Conservation (phyloP, 2,113 vertebrate species). For the Ariopsis seemanni region DNA sequence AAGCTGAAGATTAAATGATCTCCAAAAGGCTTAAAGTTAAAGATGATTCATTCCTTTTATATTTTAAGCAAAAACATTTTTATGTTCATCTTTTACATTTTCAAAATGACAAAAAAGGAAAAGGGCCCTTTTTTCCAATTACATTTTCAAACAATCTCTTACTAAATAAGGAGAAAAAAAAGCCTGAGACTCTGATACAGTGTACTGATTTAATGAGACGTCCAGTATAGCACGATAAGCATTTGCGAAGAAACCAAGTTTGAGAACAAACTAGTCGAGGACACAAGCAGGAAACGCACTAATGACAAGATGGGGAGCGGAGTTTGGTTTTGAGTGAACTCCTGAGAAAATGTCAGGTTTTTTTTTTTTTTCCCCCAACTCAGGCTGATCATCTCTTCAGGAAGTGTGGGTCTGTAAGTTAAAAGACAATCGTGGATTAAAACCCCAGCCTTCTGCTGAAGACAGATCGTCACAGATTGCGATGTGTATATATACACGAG, state of each 20-base stretch:
- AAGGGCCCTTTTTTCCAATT: no score
- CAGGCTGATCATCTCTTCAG: neutral
- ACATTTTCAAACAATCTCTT: no score
- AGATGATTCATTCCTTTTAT: no score
- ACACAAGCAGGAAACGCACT: neutral
- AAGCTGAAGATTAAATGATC: no score
- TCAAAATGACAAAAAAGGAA: no score
- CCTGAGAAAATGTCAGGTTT: neutral
- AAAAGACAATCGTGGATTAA: neutral
- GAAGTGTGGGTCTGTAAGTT: neutral
- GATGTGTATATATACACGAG: neutral
- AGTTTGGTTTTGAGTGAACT: neutral
- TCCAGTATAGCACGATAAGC: neutral
- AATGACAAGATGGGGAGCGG: neutral
- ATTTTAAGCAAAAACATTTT: no score
- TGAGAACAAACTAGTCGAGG: no score
- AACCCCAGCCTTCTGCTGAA: neutral
- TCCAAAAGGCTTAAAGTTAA: no score
- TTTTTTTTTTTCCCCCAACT: neutral
- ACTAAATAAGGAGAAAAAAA: no score
- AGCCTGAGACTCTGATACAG: no score
- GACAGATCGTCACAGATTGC: conserved; percentile 5
- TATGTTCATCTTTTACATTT: no score
- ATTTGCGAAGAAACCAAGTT: neutral
- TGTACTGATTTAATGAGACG: neutral